Base-by-base conservation (phyloP, 2,888 invertebrate genomes). In the Apotomis betuletana region DNA sequence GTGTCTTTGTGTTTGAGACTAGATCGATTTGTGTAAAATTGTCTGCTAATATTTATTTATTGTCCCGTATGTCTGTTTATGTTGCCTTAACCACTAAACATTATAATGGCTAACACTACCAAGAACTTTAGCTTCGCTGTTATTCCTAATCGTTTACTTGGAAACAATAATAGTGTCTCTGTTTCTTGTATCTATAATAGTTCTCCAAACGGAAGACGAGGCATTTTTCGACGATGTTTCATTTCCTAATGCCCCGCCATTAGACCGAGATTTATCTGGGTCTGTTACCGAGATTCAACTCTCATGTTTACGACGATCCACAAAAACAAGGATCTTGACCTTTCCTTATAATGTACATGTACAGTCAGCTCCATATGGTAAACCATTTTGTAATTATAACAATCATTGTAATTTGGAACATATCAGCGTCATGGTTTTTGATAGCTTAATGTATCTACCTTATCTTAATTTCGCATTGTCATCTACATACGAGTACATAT, bases 281-380 rank as follows among this genome's bases (percentile, higher is more conserved):
- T 55, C 61, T 59, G 67, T 70, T 70, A 57, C 65, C 6, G 12
- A 67, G 70, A 67, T 55, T 67, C 49, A 15, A n/a, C 41, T 60
- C 52, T 49, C 62, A 5, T 49, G 61, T 67, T 61, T 61, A 61
- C 49, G 65, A 55, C 13, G 49, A 38, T n/a, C 13, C n/a, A 62
- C 49, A 61, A 71, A 71, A 71, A 62, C 38, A 57, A 52, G 71
- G 13, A 58, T 55, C 44, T 71, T 67, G 67, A 71, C 71, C 70
- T 71, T 61, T 71, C 51, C 36, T 10, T 60, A n/a, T 38, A 58
- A 58, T n/a, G 46, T 65, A 65, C 57, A 65, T n/a, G 46, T 65
- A 65, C 57, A 65, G 57, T 55, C 65, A 46, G 6, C n/a, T 36
- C 46, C 3, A 57, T 57, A 55, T 8, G 3, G 44, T 62, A 64